A percentile compares a stretch with the other conserved stretches of the same genome.
These are phyloP conservation scores for Nycticryphes semicollaris DNA, from an alignment of 2,113 vertebrate genomes.

Conservation along the genomic window DNA sequence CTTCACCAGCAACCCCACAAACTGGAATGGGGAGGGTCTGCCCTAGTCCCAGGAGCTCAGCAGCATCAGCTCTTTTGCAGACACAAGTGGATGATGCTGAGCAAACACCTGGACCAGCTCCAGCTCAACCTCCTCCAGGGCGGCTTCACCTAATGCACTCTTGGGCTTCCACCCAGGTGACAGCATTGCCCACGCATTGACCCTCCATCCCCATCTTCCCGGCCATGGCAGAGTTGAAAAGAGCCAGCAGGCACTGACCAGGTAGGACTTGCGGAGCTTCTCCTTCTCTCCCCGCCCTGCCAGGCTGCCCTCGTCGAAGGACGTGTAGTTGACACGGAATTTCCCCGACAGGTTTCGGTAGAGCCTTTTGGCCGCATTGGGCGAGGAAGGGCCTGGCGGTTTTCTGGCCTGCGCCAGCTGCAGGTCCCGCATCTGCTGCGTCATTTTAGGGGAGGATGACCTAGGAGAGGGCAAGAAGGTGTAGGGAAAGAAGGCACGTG, in stretches of 20 bases:
- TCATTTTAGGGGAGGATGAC: conserved; percentile 88
- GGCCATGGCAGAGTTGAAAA: fast-evolving
- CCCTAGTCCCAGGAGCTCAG: background rate
- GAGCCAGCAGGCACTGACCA: conserved; percentile 70
- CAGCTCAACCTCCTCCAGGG: background rate
- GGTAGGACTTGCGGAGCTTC: conserved; percentile 83
- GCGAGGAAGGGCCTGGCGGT: conserved; percentile 81
- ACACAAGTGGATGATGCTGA: background rate
- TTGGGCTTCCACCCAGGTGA: background rate
- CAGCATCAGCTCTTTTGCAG: background rate
- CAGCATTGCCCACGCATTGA: fast-evolving
- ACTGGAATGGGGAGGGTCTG: background rate
- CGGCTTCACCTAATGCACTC: background rate
- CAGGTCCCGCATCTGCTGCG: conserved; percentile 83
- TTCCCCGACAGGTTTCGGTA: conserved; percentile 94
- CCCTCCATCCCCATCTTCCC: background rate
- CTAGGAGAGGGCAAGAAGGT: conserved; percentile 50
- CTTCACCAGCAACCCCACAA: background rate
- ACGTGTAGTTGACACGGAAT: conserved; percentile 84
- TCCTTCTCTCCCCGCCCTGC: conserved; percentile 83
- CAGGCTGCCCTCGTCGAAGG: conserved; percentile 81
- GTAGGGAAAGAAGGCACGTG: background rate
- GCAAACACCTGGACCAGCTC: background rate
- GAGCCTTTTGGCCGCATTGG: conserved; percentile 87
- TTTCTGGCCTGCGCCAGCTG: conserved; percentile 81